A percentile compares a stretch with the other conserved stretches of the same genome.
phyloP scores from a whole-genome alignment of 2,797 vertebrate species.

The Liparis tanakae region DNA sequence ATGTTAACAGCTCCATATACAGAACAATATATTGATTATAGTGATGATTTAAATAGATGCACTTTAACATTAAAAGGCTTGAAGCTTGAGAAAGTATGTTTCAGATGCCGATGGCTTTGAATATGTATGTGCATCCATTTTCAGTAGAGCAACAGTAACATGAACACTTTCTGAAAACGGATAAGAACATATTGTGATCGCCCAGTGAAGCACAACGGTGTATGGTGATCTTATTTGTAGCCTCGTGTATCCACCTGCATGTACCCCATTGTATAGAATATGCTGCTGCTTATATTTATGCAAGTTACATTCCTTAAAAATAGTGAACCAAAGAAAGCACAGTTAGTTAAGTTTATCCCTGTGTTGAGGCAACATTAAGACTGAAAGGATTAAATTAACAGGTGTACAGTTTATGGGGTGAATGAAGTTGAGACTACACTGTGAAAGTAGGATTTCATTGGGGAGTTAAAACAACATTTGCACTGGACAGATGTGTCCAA shows the following conservation, averaged over 20 bases:
- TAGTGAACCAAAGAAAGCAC: not conserved
- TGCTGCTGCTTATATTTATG: not conserved
- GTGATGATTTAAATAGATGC: not conserved
- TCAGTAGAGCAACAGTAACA: not conserved
- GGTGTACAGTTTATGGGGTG: not conserved
- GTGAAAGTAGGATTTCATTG: conserved; percentile 2
- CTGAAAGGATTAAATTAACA: not conserved
- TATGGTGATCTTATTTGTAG: not conserved
- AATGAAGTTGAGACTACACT: not conserved
- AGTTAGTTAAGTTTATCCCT: not conserved
- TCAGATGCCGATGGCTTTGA: not conserved
- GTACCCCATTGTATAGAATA: not conserved
- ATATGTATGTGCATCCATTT: not conserved
- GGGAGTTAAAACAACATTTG: not conserved
- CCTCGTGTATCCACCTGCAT: not conserved
- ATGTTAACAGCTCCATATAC: not conserved
- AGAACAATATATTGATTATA: not conserved
- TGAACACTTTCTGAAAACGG: not conserved
- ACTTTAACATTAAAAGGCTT: not conserved
- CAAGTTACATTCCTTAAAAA: not conserved
- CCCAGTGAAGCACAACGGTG: not conserved
- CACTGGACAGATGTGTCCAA: not conserved
- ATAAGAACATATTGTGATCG: not conserved
- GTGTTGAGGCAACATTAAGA: not conserved
- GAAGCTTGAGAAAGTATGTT: not conserved